These are phyloP conservation scores for Sweltsa coloradensis DNA, from an alignment of 1,140 invertebrate species.

Conservation along the genomic window DNA sequence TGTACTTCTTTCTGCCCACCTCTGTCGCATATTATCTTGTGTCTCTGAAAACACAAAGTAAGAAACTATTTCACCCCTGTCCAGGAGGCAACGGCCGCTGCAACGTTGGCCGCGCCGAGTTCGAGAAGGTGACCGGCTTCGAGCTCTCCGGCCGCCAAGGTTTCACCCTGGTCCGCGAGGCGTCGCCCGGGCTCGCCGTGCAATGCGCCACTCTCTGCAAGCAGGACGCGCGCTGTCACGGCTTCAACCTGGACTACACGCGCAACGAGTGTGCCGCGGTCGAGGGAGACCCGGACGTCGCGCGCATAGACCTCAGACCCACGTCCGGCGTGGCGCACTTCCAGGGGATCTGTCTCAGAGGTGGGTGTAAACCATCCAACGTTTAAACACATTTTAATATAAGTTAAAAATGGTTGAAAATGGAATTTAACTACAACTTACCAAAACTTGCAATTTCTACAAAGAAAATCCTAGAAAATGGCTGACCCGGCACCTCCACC, in stretches of 20 bases:
- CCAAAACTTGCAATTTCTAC: too few species aligned
- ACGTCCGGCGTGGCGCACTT: constrained; percentile 32
- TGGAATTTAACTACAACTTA: too few species aligned
- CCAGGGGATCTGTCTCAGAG: constrained; percentile 32
- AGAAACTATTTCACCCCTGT: constrained; percentile 10
- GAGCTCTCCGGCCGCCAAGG: constrained; percentile 25
- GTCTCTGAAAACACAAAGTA: not conserved
- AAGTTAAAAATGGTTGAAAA: too few species aligned
- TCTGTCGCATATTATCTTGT: not conserved
- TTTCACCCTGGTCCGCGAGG: constrained; percentile 23
- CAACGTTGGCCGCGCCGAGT: constrained; percentile 26
- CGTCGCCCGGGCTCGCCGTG: constrained; percentile 26
- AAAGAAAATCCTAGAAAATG: too few species aligned
- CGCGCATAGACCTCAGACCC: constrained; percentile 26
- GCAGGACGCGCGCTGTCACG: constrained; percentile 26
- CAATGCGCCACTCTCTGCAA: constrained; percentile 29
- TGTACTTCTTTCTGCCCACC: too few species aligned
- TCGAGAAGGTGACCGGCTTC: constrained; percentile 32
- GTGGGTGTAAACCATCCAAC: too few species aligned
- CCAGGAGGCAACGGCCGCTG: constrained; percentile 23
- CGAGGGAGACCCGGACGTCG: constrained; percentile 20
- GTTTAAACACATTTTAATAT: too few species aligned
- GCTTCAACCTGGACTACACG: constrained; percentile 33
- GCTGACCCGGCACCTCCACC: too few species aligned
- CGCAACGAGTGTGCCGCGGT: constrained; percentile 30